Evolutionary conservation across 2,113 vertebrate species (phyloP).

Genomic region (Canis aureus): DNA sequence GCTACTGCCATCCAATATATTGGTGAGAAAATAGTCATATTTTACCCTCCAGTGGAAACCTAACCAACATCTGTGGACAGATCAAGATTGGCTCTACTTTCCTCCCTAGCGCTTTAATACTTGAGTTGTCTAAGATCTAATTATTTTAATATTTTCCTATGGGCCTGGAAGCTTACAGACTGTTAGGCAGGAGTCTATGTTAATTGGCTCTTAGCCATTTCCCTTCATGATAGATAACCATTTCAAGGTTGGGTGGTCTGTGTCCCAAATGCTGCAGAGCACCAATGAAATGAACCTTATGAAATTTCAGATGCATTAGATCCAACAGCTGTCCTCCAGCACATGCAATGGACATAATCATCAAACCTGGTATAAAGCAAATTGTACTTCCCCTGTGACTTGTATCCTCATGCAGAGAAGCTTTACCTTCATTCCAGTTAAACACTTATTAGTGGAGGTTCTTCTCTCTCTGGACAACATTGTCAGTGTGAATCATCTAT

Average conservation of each 20-base stretch:
- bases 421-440: not conserved
- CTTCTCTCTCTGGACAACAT: not conserved
- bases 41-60: not conserved
- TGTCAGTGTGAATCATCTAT: not conserved
- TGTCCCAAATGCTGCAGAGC: not conserved
- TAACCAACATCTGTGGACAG: not conserved
- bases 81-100: not conserved
- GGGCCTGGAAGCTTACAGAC: not conserved
- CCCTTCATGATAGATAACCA: not conserved
- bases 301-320: not conserved
- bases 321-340: not conserved
- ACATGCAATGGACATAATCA: rapidly evolving
- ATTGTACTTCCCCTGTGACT: not conserved
- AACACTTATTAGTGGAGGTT: not conserved
- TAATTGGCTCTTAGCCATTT: not conserved
- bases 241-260: not conserved
- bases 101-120: not conserved
- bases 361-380: not conserved
- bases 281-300: not conserved
- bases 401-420: not conserved
- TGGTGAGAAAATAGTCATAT: not conserved
- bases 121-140: not conserved
- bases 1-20: no score
- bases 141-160: not conserved
- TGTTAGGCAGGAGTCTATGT: not conserved